Conservation (phyloP, 92 coral and sea anemone genomes). For the Diadumene lineata region DNA sequence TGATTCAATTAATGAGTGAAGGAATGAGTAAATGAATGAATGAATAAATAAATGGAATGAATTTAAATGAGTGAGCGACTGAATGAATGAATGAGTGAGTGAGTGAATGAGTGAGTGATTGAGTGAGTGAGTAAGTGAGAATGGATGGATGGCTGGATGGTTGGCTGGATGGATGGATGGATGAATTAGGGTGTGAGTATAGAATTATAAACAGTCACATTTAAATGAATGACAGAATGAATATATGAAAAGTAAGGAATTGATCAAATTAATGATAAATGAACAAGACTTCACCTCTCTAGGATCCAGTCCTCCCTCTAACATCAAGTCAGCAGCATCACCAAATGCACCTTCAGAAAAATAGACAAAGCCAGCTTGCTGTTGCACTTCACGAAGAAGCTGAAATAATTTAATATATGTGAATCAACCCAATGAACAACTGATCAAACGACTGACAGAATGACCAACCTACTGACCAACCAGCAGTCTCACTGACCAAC, state of each 20-base stretch:
- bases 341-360: conserved; percentile 76
- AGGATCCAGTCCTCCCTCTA: conserved; percentile 88
- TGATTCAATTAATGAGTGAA: neutral
- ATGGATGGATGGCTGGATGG: neutral
- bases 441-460: too few species aligned
- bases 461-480: too few species aligned
- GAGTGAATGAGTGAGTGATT: neutral
- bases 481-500: too few species aligned
- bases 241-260: too few species aligned
- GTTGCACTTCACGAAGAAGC: conserved; percentile 82
- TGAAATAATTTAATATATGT: conserved; percentile 2
- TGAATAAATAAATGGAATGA: neutral
- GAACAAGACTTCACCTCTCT: conserved; percentile 92
- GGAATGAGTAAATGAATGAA: neutral
- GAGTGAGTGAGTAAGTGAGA: neutral
- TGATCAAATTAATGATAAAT: too few species aligned
- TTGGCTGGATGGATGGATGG: neutral
- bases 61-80: neutral
- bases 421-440: neutral
- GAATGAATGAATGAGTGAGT: neutral
- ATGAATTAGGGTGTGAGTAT: neutral
- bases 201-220: too few species aligned
- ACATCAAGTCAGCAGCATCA: conserved; percentile 82
- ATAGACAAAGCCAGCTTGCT: conserved; percentile 93
- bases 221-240: neutral